Evolutionary conservation across 2,113 vertebrate species (phyloP).

Genomic region (Phaethornis superciliosus): DNA sequence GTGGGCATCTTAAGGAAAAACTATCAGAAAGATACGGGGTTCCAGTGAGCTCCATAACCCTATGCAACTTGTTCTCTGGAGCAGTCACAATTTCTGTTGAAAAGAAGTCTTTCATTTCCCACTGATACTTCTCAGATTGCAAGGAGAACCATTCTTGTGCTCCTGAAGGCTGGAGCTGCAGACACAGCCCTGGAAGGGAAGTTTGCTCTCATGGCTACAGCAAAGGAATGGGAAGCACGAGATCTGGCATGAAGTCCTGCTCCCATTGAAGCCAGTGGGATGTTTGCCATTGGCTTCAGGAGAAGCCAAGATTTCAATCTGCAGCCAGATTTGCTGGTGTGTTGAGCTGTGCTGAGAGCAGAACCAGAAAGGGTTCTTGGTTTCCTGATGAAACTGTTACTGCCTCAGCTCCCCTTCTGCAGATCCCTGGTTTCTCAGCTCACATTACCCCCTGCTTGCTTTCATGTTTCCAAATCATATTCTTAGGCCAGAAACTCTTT

Average conservation of each 20-base stretch:
- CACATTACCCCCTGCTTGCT: not conserved
- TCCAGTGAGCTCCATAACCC: not conserved
- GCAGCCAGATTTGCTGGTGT: conserved; percentile 59
- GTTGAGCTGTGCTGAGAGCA: conserved; percentile 30
- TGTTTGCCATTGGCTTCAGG: conserved; percentile 53
- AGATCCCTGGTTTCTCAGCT: not conserved
- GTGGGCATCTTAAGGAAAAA: not conserved
- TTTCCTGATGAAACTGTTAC: conserved; percentile 34
- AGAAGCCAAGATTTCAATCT: conserved; percentile 46
- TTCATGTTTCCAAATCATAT: not conserved
- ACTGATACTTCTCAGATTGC: not conserved
- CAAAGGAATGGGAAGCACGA: conserved; percentile 68
- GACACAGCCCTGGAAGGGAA: conserved; percentile 61
- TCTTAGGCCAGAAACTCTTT: not conserved
- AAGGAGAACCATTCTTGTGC: not conserved
- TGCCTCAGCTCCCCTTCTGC: not conserved
- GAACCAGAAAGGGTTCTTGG: conserved; percentile 19
- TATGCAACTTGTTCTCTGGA: not conserved
- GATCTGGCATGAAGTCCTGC: conserved; percentile 51
- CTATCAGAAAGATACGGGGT: not conserved
- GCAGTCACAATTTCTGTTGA: not conserved
- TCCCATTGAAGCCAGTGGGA: conserved; percentile 62
- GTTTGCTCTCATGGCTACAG: conserved; percentile 36
- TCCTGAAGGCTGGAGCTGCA: conserved; percentile 51
- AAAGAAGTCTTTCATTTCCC: not conserved